phyloP scores from a whole-genome alignment of 1,140 invertebrate species.

The Chlorops oryzae region DNA sequence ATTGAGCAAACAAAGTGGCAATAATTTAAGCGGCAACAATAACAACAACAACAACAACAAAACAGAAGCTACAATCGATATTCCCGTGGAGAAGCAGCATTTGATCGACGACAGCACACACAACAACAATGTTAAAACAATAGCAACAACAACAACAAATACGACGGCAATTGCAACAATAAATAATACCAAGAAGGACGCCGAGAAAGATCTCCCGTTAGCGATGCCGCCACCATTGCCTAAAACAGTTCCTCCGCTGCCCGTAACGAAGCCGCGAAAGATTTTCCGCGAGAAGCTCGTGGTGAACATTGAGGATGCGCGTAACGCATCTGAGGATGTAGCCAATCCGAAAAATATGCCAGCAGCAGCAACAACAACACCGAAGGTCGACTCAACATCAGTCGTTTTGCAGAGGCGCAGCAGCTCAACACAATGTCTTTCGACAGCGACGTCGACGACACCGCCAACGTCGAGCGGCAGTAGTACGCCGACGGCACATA shows the following conservation, averaged over 20 bases:
- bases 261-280: slow-evolving; percentile 38
- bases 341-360: background rate
- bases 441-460: background rate
- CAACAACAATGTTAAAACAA: too few species aligned
- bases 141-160: slow-evolving; percentile 19
- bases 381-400: background rate
- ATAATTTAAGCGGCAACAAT: too few species aligned
- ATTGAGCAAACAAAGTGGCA: background rate
- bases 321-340: slow-evolving; percentile 9
- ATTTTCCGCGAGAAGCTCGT: slow-evolving; percentile 43
- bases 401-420: too few species aligned
- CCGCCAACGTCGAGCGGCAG: background rate
- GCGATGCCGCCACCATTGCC: slow-evolving; percentile 35
- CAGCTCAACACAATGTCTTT: too few species aligned
- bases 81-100: background rate
- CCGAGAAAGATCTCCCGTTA: too few species aligned
- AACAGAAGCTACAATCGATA: slow-evolving; percentile 7
- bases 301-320: slow-evolving; percentile 39
- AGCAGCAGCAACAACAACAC: too few species aligned
- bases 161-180: background rate
- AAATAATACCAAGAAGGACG: background rate
- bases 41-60: slow-evolving; percentile 22
- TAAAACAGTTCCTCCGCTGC: slow-evolving; percentile 39
- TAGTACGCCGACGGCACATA: slow-evolving; percentile 6
- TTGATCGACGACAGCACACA: background rate